Evolutionary conservation across 92 coral and sea anemone species (phyloP).

Genomic region (Pocillopora grandis): DNA sequence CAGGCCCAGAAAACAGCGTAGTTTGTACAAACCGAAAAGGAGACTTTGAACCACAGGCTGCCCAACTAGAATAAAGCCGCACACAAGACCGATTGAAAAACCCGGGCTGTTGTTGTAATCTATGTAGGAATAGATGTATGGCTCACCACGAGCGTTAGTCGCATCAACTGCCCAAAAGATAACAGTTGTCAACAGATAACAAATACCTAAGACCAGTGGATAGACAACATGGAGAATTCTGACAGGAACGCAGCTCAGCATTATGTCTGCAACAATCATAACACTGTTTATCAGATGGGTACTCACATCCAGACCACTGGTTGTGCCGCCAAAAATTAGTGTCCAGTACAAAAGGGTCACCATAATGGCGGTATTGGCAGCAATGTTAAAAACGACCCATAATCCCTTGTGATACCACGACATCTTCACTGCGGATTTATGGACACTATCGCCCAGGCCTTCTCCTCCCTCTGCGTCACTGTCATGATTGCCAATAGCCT

Average conservation of each 20-base stretch:
- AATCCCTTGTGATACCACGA: slow-evolving; percentile 82
- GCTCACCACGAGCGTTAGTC: slow-evolving; percentile 52
- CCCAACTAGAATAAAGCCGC: slow-evolving; percentile 49
- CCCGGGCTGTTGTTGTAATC: slow-evolving; percentile 73
- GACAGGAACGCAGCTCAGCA: slow-evolving; percentile 67
- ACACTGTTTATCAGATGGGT: slow-evolving; percentile 73
- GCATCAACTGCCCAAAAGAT: slow-evolving; percentile 88
- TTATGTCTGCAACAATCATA: slow-evolving; percentile 61
- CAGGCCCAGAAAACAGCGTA: slow-evolving; percentile 53
- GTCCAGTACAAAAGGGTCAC: slow-evolving; percentile 78
- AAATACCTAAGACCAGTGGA: slow-evolving; percentile 42
- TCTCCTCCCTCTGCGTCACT: slow-evolving; percentile 26
- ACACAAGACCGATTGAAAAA: slow-evolving; percentile 50
- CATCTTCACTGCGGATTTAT: slow-evolving; percentile 23
- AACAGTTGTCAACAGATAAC: slow-evolving; percentile 70
- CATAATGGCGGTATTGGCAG: slow-evolving; percentile 59
- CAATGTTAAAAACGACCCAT: slow-evolving; percentile 76
- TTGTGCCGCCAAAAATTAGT: slow-evolving; percentile 36
- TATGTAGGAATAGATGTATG: slow-evolving; percentile 67
- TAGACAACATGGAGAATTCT: slow-evolving; percentile 77
- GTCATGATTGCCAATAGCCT: background rate
- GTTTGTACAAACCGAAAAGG: slow-evolving; percentile 77
- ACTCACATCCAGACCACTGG: slow-evolving; percentile 66
- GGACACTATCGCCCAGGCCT: slow-evolving; percentile 11
- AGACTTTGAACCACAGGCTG: slow-evolving; percentile 59